Base-by-base conservation (phyloP, 2,797 vertebrate genomes). In the Oreochromis grahami region DNA sequence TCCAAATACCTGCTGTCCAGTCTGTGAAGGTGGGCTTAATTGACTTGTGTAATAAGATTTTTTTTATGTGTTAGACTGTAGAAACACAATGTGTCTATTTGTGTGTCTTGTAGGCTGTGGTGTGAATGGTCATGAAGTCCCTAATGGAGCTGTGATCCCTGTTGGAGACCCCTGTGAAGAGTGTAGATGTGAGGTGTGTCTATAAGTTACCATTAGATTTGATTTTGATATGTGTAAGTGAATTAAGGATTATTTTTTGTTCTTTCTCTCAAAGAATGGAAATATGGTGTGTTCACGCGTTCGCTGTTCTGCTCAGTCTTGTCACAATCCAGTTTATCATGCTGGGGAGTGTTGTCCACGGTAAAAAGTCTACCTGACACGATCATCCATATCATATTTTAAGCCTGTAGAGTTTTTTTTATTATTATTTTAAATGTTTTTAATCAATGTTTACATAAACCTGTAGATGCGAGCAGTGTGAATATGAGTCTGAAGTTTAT, bases 271-370 rank as follows among this genome's bases (percentile, higher is more conserved):
- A 10, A 78, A 97, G 97, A 93, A 95, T 90, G 97, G 97, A 76
- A 93, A 97, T 78, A 78, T 97, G 50, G 86, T 36, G 6, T 97
- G 96, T 77, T 82, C 92, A 14, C 45, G 85, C 2, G 29, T 86
- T 51, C 32, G 77, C 5, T 97, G 96, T 79, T 95, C 92, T 4
- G 63, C 84, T 5, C 55, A 92, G 4, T 53, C 89, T 63, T 97
- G 96, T 87, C 88, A 8, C 58, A 94, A 94, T 88, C 95, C 97
- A 5, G 88, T 97, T 24, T 93, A 87, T 76, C 95, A 26, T 56
- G 43, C 88, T 48, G 96, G 91, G 92, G 96, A 97, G 43, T 97
- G 97, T 86, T 97, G 96, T 78, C 94, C 95, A 85, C 89, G 94
- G 96, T 97, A 94, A 95, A 13, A 17, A 56, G 45, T 17, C 52